Evolutionary conservation across 2,888 invertebrate species (phyloP), one percentile per base, ranked within the genome.

Genomic region (Prosapia bicincta): DNA sequence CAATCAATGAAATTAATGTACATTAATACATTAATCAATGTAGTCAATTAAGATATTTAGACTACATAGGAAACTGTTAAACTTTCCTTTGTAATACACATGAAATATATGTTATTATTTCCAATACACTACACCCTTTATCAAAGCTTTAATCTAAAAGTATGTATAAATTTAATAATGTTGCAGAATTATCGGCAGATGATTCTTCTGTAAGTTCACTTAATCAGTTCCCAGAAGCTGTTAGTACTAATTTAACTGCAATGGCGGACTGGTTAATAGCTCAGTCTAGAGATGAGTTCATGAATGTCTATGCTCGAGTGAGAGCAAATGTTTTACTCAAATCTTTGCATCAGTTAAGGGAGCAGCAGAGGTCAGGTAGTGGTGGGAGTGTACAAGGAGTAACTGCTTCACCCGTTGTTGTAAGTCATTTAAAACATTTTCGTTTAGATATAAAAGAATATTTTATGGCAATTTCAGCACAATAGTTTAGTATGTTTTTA

Each of bases 191-290:
- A 26, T 77, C 80, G 7, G 82, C 82, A 77, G 90, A 90, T 81
- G 90, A 90, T 81, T 87, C 88, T 1, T 85, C 86, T 38, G 81
- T 82, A 15, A 81, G 82, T 28, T 87, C 90, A 0, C 87, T 92
- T 25, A 89, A 90, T 74, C 91, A 92, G 82, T 86, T 94, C 71
- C 91, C 93, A 0, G 91, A 91, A 81, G 89, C 88, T 80, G 89
- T 91, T 0, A 85, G 92, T 72, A 89, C 90, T 73, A 91, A 93
- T 80, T 86, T 97, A 81, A 89, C 92, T 9, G 90, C 90, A 74
- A 94, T 97, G 76, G 92, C 96, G 0, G 89, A 89, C 69, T 98
- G 98, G 98, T 88, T 98, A 26, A 91, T 94, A 81, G 91, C 90
- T 78, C 90, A 94, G 83, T 78, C 78, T 7, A 87, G 91, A 54